Percentiles rank a stretch among this genome's conserved stretches.
phyloP scores from a whole-genome alignment of 2,888 invertebrate species.

The Pterostichus madidus region DNA sequence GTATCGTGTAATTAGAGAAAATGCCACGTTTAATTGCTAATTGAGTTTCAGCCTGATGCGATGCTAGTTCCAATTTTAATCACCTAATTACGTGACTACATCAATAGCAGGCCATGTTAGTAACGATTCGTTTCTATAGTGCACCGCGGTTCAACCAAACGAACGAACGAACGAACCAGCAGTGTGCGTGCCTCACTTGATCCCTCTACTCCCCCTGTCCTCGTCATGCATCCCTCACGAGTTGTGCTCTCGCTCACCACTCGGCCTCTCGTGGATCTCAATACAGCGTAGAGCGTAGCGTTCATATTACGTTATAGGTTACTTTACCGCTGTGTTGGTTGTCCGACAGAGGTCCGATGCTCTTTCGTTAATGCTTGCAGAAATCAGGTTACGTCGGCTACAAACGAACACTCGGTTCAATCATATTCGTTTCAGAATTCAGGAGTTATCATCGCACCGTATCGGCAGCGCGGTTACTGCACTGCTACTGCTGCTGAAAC shows the following conservation, averaged over 20 bases:
- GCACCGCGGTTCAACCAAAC: constrained; percentile 44
- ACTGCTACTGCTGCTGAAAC: not conserved
- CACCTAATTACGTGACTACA: constrained; percentile 81
- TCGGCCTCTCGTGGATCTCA: not conserved
- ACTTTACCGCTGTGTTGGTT: constrained; percentile 24
- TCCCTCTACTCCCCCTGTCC: not conserved
- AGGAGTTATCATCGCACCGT: constrained; percentile 52
- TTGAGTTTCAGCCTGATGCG: constrained; percentile 80
- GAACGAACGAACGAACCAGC: constrained; percentile 21
- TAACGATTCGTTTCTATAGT: constrained; percentile 58
- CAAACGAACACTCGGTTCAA: constrained; percentile 61
- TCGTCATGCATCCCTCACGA: not conserved
- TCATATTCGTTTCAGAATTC: constrained; percentile 62
- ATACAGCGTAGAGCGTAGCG: not conserved
- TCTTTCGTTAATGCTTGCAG: constrained; percentile 62
- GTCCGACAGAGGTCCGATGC: constrained; percentile 24
- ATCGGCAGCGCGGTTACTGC: constrained; percentile 16
- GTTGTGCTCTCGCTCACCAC: constrained; percentile 9
- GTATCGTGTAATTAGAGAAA: constrained; percentile 81
- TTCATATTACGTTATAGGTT: constrained; percentile 42
- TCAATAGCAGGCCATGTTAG: constrained; percentile 65
- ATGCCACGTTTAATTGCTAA: constrained; percentile 82
- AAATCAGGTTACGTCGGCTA: constrained; percentile 57
- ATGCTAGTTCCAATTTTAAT: constrained; percentile 80
- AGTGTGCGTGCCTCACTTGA: constrained; percentile 17